Base-by-base conservation (phyloP, 1,140 invertebrate genomes). In the Drosophila varians region DNA sequence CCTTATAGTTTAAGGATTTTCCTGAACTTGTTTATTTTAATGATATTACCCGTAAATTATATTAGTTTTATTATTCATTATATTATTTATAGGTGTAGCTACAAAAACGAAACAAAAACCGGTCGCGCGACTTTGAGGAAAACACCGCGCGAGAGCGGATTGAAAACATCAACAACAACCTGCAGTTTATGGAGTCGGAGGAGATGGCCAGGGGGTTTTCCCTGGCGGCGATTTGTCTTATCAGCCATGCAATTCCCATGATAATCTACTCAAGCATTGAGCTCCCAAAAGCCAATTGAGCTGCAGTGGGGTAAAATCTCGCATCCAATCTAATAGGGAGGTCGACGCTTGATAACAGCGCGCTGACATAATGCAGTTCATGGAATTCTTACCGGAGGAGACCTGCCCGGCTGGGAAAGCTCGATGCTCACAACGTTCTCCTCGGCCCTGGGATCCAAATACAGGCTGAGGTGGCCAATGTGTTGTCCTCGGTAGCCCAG, bases 321-420 rank as follows among this genome's bases (percentile, higher is more conserved):
- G 49, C 36, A n/a, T 42, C 6, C 40, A 53, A 65, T 71, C 65
- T 49, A 21, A 25, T 11, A 18, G 23, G n/a, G 42, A 53, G 78
- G 69, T 74, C 77, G 70, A 40, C 60, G 57, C 25, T 36, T 77
- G 78, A 83, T 83, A 82, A 69, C 42, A 56, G 21, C 12, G 4
- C 3, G 25, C 43, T 47, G 21, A 38, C 28, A 56, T 56, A 60
- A 36, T 28, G 8, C n/a, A 36, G 34, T 12, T 7, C 14, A 16
- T 3, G 14, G 11, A 19, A 34, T 8, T 25, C 80, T 77, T 53
- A 84, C 80, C 73, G 82, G 66, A 4, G 23, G 43, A 3, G 47
- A 42, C 0, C 9, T 2, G 4, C 58, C 72, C 9, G 25, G 82
- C 18, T 84, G 80, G 3, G 82, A 87, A 42, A 87, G 77, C 43